Evolutionary conservation across 1,140 invertebrate species (phyloP), one percentile per base, ranked within the genome.

Genomic region (Anastrepha ludens): DNA sequence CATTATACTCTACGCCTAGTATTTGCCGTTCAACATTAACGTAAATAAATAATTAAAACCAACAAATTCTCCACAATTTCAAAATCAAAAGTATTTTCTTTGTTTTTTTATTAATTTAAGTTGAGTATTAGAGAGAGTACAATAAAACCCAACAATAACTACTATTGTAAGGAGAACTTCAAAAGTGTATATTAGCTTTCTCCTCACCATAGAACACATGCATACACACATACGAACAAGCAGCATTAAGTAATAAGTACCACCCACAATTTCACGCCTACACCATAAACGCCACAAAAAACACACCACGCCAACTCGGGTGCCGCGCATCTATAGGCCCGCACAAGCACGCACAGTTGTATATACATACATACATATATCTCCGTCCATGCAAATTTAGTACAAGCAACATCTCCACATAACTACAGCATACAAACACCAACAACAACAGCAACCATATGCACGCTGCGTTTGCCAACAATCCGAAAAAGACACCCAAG

Each of bases 51-150:
- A 85, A 86, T 65, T 85, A 74, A 65, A 88, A 87, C 88, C 88
- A 81, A 88, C 88, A 88, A 88, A 88, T 88, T 88, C 88, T 88
- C 88, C 88, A 88, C 88, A 88, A 85, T 88, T 88, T 88, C 88
- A 85, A 88, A 44, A 59, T 55, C 29, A 87, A 60, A 17, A 3
- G 17, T 78, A 59, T 44, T 70, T 88, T 67, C 11, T 74, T 62
- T 67, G 15, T 44, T 65, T 85, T 55, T 58, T 17, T 74, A 59
- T 74, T 74, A 47, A 74, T 74, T 74, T 4, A 17, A 11, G 44
- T 74, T 15, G 3, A 47, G 50, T 55, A 47, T 70, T 41, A 13
- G 11, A 0, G 41, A 62, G 15, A 58, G 13, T 58, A 58, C 13
- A 58, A 29, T 29, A 29, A 29, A 29, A 29, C 29, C 29, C 29